Percentiles rank a stretch among this genome's conserved stretches.
These are phyloP conservation scores for Steinernema khuongi DNA, from an alignment of 1,140 invertebrate species.

Conservation along the genomic window DNA sequence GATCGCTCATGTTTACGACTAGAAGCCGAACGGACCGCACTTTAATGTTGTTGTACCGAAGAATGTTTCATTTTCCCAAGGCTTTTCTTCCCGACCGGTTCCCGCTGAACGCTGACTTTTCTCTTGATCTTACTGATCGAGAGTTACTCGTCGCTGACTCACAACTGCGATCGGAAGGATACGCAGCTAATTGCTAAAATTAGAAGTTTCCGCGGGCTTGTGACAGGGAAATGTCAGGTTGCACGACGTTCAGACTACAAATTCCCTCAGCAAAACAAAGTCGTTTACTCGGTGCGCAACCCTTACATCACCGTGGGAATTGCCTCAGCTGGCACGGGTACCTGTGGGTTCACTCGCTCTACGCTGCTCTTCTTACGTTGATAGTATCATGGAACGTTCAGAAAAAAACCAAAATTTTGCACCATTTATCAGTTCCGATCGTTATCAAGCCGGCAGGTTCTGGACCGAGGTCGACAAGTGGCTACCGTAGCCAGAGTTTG, in stretches of 20 bases:
- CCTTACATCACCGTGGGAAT: background rate
- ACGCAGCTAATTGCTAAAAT: too few relatives aligned
- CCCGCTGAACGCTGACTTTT: background rate
- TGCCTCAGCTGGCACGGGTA: background rate
- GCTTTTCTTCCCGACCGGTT: background rate
- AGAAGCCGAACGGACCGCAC: background rate
- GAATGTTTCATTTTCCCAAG: background rate
- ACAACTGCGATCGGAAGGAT: too few relatives aligned
- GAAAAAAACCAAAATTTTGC: too few relatives aligned
- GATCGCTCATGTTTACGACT: background rate
- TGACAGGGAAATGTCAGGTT: background rate
- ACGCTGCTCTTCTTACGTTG: too few relatives aligned
- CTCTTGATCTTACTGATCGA: background rate
- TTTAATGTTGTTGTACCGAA: too few relatives aligned
- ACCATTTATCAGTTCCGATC: background rate
- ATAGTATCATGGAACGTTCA: too few relatives aligned
- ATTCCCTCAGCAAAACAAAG: conserved; percentile 8
- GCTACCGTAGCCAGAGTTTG: background rate
- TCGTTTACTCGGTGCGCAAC: conserved; percentile 8
- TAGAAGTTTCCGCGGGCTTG: too few relatives aligned
- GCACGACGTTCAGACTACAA: background rate
- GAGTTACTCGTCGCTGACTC: background rate
- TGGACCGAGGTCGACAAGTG: too few relatives aligned
- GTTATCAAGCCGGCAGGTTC: too few relatives aligned
- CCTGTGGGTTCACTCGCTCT: background rate